phyloP scores from a whole-genome alignment of 2,797 vertebrate species.

The Coilia nasus region DNA sequence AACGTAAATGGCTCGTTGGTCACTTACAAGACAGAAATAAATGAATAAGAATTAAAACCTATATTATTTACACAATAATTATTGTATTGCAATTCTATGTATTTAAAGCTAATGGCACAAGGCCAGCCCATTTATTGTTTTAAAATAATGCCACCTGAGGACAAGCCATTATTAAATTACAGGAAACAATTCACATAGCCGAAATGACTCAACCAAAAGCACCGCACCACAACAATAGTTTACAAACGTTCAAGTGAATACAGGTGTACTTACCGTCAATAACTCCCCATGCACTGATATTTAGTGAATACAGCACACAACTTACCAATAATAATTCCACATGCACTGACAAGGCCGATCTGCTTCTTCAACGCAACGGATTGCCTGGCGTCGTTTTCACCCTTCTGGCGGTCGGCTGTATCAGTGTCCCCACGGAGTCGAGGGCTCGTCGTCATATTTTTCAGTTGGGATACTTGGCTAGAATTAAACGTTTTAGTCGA shows the following conservation, averaged over 20 bases:
- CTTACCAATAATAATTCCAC: conserved; percentile 85
- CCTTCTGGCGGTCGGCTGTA: not conserved
- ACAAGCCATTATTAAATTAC: not conserved
- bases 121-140: too few species aligned
- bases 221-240: not conserved
- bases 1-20: too few species aligned
- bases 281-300: conserved; percentile 84
- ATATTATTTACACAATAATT: too few species aligned
- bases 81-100: too few species aligned
- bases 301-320: not conserved
- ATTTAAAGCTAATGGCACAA: too few species aligned
- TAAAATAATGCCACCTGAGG: too few species aligned
- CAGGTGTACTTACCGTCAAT: conserved; percentile 63
- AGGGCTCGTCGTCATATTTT: not conserved
- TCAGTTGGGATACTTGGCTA: not conserved
- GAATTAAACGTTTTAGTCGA: not conserved
- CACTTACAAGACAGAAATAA: too few species aligned
- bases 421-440: not conserved
- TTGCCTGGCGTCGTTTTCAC: conserved; percentile 25
- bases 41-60: too few species aligned
- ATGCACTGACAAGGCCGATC: conserved; percentile 84
- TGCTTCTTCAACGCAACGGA: conserved; percentile 82
- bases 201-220: too few species aligned
- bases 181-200: not conserved
- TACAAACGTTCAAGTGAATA: not conserved